phyloP scores from a whole-genome alignment of 1,140 invertebrate genomes.

The Centruroides vittatus region DNA sequence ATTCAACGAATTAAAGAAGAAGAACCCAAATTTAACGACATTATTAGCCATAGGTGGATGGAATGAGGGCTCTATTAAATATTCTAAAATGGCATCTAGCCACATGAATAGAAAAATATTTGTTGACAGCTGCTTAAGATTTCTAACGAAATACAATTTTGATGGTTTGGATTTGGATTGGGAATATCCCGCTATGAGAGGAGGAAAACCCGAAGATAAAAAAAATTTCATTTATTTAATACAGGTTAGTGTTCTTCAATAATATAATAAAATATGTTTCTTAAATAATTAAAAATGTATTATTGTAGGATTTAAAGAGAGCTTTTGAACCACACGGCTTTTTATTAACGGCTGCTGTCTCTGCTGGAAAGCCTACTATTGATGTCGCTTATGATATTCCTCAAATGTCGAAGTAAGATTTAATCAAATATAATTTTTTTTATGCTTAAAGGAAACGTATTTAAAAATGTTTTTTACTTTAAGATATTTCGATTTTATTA shows the following conservation, averaged over 20 bases:
- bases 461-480: no score
- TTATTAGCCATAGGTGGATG: slow-evolving; percentile 67
- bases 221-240: slow-evolving; percentile 26
- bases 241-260: slow-evolving; percentile 32
- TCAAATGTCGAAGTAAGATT: slow-evolving; percentile 14
- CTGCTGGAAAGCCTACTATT: slow-evolving; percentile 47
- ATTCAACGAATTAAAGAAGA: slow-evolving; percentile 45
- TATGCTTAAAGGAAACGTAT: no score
- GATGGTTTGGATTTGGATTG: slow-evolving; percentile 48
- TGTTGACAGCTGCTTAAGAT: slow-evolving; percentile 51
- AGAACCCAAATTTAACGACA: slow-evolving; percentile 56
- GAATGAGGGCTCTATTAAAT: slow-evolving; percentile 53
- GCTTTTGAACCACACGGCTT: slow-evolving; percentile 39
- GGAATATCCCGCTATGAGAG: slow-evolving; percentile 36
- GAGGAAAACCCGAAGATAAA: slow-evolving; percentile 33
- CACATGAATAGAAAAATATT: slow-evolving; percentile 51
- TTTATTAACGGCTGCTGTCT: slow-evolving; percentile 46
- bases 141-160: slow-evolving; percentile 39
- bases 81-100: slow-evolving; percentile 42
- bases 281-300: not conserved
- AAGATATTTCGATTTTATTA: slow-evolving; percentile 18
- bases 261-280: no score
- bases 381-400: slow-evolving; percentile 42
- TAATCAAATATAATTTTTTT: no score
- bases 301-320: slow-evolving; percentile 34